Percentiles rank a stretch among this genome's conserved stretches.
Evolutionary conservation across 1,140 invertebrate genomes (phyloP).

Genomic region (Drusus annulatus): DNA sequence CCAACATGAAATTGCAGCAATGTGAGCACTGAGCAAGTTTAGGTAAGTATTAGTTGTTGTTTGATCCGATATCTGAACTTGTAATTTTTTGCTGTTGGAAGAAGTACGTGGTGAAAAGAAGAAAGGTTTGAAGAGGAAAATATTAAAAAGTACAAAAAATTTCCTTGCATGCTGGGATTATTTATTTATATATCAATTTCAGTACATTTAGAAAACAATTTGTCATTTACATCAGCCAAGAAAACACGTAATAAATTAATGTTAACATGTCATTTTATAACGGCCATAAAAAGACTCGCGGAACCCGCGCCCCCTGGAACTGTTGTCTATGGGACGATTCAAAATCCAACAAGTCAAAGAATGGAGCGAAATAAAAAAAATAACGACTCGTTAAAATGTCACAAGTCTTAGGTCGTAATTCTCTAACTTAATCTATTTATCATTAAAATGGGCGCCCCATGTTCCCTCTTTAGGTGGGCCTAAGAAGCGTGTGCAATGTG

Average conservation of each 20-base stretch:
- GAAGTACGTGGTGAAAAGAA: background rate
- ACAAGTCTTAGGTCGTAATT: conserved; percentile 36
- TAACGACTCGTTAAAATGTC: conserved; percentile 15
- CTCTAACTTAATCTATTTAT: conserved; percentile 45
- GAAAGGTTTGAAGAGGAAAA: background rate
- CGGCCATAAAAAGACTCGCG: background rate
- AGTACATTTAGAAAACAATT: conserved; percentile 56
- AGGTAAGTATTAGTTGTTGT: too few species aligned
- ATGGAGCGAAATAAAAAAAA: conserved; percentile 27
- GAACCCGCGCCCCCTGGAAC: background rate
- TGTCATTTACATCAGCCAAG: conserved; percentile 52
- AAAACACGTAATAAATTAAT: conserved; percentile 54
- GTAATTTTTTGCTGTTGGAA: too few species aligned
- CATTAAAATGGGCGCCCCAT: conserved; percentile 33
- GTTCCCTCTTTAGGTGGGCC: conserved; percentile 18
- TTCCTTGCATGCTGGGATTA: conserved; percentile 60
- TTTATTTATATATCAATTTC: conserved; percentile 57
- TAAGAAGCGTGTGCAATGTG: conserved; percentile 55
- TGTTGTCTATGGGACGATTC: background rate
- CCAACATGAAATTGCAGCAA: too few species aligned
- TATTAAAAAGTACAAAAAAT: conserved; percentile 56
- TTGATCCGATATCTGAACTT: too few species aligned
- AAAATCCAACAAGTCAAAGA: conserved; percentile 6
- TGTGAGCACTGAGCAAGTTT: too few species aligned
- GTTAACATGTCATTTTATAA: conserved; percentile 56